Evolutionary conservation across 2,888 invertebrate genomes (phyloP).

Genomic region (Leucoma salicis): DNA sequence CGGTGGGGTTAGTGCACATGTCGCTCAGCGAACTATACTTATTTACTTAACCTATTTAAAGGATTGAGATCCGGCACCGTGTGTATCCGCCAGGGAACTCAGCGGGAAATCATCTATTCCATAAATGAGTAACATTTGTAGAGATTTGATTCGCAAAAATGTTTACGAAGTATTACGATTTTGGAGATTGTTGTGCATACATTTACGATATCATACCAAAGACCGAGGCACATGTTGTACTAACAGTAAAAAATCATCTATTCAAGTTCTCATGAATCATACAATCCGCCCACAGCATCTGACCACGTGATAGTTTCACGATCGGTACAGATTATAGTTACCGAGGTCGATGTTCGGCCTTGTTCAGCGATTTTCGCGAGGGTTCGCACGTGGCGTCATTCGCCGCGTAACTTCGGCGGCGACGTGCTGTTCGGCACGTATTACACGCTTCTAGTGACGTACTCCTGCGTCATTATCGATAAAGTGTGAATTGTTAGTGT

Average conservation of each 20-base stretch:
- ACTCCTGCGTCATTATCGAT: slow-evolving; percentile 41
- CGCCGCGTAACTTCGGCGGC: slow-evolving; percentile 24
- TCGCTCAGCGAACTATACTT: too few species aligned
- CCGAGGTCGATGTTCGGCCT: slow-evolving; percentile 72
- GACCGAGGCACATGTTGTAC: too few species aligned
- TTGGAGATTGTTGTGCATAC: too few species aligned
- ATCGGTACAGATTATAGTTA: slow-evolving; percentile 29
- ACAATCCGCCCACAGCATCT: slow-evolving; percentile 14
- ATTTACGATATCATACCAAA: too few species aligned
- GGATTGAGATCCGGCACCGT: too few species aligned
- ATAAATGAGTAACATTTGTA: too few species aligned
- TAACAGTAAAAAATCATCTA: background rate
- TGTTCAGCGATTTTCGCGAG: slow-evolving; percentile 67
- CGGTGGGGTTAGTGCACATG: too few species aligned
- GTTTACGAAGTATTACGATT: too few species aligned
- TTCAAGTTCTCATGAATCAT: slow-evolving; percentile 19
- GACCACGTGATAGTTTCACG: slow-evolving; percentile 36
- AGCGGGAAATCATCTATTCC: too few species aligned
- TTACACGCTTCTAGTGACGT: slow-evolving; percentile 54
- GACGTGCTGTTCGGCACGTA: slow-evolving; percentile 71
- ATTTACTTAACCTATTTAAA: too few species aligned
- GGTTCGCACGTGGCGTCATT: slow-evolving; percentile 49
- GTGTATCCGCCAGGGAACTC: too few species aligned
- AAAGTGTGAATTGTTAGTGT: slow-evolving; percentile 7
- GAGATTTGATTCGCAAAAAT: too few species aligned